Evolutionary conservation across 2,113 vertebrate species (phyloP), one percentile per base, ranked within the genome.

Genomic region (Raja brachyura): DNA sequence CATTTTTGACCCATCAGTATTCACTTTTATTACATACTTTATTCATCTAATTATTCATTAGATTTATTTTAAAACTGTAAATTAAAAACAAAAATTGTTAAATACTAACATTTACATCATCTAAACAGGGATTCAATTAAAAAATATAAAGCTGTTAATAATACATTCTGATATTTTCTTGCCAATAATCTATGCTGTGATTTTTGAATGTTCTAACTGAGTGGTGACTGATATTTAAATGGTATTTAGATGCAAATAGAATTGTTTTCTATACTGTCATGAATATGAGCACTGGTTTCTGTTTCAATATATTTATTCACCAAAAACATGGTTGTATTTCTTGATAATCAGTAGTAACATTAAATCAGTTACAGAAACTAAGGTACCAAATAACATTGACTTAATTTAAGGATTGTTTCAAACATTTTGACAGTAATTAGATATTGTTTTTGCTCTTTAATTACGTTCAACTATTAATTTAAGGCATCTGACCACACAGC

Each of bases 401-500:
- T 33, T 88, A 25, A 90, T 39, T 74, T 20, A 73, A 74, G 68
- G 90, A 39, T 11, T 48, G 70, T 73, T 92, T 68, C 68, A 54
- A 92, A 48, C 88, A 73, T 92, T 92, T 92, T 70, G 70, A 90
- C 85, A 70, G 66, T 48, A 70, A 73, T 73, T 73, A 9, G 90
- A 73, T 33, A 25, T 70, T 48, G 11, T 48, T 70, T 70, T 20
- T 70, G 33, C 39, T 73, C 66, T 31, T 66, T 54, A 48, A 48
- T 22, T 25, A 70, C 11, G 48, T 90, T 73, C 18, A 92, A 73
- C 68, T 54, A 54, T 70, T 73, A 18, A 73, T 92, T 92, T 92
- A 92, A 92, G 90, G 90, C 90, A 92, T 73, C 68, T 48, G 68
- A 66, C n/a, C 68, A 92, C 90, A 92, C 25, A 74, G 70, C 68